Evolutionary conservation across 2,113 vertebrate genomes (phyloP).

Genomic region (Stegostoma tigrinum): DNA sequence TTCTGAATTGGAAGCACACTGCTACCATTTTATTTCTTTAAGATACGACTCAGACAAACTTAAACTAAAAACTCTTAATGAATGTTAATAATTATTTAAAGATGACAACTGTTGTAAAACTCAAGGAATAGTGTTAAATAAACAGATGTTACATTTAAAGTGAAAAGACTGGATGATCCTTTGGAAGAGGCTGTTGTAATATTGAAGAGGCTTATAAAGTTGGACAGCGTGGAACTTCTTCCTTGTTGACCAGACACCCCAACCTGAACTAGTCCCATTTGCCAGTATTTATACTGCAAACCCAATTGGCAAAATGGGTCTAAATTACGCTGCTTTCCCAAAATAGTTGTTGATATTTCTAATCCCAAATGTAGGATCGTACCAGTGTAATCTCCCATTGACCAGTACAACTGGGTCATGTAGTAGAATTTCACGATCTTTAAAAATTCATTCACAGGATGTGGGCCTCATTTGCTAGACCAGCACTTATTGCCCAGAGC

Average conservation of each 20-base stretch:
- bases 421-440: background rate
- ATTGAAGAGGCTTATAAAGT: too few species aligned
- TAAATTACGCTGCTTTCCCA: background rate
- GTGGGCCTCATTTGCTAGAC: too few species aligned
- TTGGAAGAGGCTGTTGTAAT: background rate
- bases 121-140: constrained; percentile 25
- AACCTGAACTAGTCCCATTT: too few species aligned
- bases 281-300: background rate
- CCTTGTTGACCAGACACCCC: too few species aligned
- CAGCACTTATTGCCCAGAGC: too few species aligned
- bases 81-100: constrained; percentile 19
- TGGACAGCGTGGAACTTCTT: too few species aligned
- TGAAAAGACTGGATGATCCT: background rate
- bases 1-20: background rate
- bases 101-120: constrained; percentile 15
- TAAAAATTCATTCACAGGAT: too few species aligned
- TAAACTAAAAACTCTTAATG: background rate
- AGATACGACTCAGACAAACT: background rate
- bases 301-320: background rate
- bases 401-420: background rate
- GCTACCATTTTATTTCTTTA: background rate
- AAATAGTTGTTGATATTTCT: background rate
- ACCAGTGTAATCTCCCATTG: background rate
- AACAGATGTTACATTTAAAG: constrained; percentile 23
- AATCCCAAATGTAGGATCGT: background rate